Evolutionary conservation across 1,140 invertebrate genomes (phyloP).

Genomic region (Drosophila mojavensis): DNA sequence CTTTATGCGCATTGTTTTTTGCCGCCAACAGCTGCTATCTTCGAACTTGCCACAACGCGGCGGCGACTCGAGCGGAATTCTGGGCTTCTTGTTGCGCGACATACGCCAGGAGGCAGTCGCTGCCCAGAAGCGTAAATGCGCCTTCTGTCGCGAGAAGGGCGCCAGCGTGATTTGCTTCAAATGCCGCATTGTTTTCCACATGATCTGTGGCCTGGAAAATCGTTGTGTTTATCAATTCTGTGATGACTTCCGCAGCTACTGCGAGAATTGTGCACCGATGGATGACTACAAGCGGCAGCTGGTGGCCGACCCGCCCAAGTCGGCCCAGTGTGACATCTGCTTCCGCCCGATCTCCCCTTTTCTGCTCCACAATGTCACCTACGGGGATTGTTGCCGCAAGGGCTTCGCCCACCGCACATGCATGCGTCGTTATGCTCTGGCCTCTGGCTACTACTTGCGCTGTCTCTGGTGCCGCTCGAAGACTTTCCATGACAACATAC

Average conservation of each 20-base stretch:
- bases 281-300: conserved; percentile 42
- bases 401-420: conserved; percentile 65
- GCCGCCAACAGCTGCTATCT: conserved; percentile 55
- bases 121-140: conserved; percentile 40
- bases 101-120: conserved; percentile 53
- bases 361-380: conserved; percentile 19
- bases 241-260: conserved; percentile 49
- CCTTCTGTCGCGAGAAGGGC: conserved; percentile 39
- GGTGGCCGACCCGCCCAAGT: conserved; percentile 17
- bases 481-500: conserved; percentile 54
- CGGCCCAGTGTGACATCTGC: conserved; percentile 57
- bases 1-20: neutral
- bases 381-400: conserved; percentile 63
- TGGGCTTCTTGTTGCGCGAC: conserved; percentile 66
- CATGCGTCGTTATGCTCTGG: conserved; percentile 59
- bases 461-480: conserved; percentile 69
- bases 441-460: conserved; percentile 70
- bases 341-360: conserved; percentile 15
- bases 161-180: conserved; percentile 56
- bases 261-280: conserved; percentile 42
- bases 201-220: conserved; percentile 43
- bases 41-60: conserved; percentile 64
- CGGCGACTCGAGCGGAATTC: conserved; percentile 59
- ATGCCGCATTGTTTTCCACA: conserved; percentile 55
- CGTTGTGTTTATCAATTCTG: conserved; percentile 45